Evolutionary conservation across 2,888 invertebrate genomes (phyloP).

Genomic region (Amiota minor): DNA sequence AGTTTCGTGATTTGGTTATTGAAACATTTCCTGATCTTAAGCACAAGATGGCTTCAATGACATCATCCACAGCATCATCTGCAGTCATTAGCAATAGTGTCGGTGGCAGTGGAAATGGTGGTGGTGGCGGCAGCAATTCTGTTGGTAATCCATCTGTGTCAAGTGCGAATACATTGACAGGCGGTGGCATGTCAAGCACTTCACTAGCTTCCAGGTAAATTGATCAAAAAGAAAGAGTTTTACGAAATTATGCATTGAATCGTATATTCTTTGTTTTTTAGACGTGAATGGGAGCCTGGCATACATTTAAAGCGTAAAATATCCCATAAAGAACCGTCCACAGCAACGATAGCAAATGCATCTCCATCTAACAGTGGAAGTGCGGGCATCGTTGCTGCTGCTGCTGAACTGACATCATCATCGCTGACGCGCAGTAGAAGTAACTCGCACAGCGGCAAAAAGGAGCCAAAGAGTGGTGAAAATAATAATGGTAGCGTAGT

Average conservation of each 20-base stretch:
- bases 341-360: conserved; percentile 51
- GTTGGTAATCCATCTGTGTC: conserved; percentile 46
- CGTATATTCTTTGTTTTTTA: conserved; percentile 36
- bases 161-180: conserved; percentile 70
- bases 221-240: neutral
- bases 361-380: conserved; percentile 28
- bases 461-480: conserved; percentile 78
- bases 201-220: conserved; percentile 71
- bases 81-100: conserved; percentile 45
- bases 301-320: conserved; percentile 81
- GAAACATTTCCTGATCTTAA: conserved; percentile 94
- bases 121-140: conserved; percentile 52
- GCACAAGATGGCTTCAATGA: conserved; percentile 85
- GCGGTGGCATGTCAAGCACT: conserved; percentile 65
- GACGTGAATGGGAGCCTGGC: conserved; percentile 87
- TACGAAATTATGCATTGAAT: neutral
- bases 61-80: conserved; percentile 71
- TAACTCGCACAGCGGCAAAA: conserved; percentile 78
- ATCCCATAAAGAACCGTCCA: conserved; percentile 70
- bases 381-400: conserved; percentile 35
- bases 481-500: conserved; percentile 78
- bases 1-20: conserved; percentile 94
- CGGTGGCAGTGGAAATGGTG: conserved; percentile 52
- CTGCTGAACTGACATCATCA: conserved; percentile 61
- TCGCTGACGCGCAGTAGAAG: conserved; percentile 78